Conservation (phyloP, 2,888 invertebrate genomes). For the Hermodice carunculata region DNA sequence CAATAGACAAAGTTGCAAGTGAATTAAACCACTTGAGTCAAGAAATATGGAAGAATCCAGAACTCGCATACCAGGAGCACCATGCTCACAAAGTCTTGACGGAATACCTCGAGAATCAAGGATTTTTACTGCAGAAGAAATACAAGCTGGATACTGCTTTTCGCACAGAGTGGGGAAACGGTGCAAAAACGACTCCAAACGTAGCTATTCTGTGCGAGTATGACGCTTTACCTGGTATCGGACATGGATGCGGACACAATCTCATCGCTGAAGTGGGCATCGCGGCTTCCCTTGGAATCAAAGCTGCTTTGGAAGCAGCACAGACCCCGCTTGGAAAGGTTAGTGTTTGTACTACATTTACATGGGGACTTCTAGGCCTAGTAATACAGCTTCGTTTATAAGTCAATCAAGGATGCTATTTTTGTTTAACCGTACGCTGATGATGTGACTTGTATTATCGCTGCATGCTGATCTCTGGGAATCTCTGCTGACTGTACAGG, state of each 20-base stretch:
- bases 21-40: conserved; percentile 51
- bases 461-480: too few species aligned
- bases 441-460: too few species aligned
- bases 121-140: conserved; percentile 46
- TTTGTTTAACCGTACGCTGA: too few species aligned
- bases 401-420: too few species aligned
- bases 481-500: too few species aligned
- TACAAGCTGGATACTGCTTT: conserved; percentile 15
- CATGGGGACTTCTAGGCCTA: too few species aligned
- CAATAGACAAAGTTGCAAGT: too few species aligned
- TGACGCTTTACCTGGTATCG: conserved; percentile 19
- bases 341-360: too few species aligned
- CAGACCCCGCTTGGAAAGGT: conserved; percentile 15
- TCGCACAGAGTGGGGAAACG: conserved; percentile 1
- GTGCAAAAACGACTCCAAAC: not conserved
- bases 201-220: conserved; percentile 18
- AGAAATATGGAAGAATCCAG: conserved; percentile 63
- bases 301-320: conserved; percentile 13
- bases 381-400: too few species aligned
- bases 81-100: conserved; percentile 50
- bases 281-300: conserved; percentile 8
- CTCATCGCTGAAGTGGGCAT: conserved; percentile 21
- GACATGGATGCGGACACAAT: conserved; percentile 22
- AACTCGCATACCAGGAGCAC: conserved; percentile 55
- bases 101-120: too few species aligned